These are phyloP conservation scores for Calypte anna DNA, from an alignment of 2,113 vertebrate species.

Conservation along the genomic window DNA sequence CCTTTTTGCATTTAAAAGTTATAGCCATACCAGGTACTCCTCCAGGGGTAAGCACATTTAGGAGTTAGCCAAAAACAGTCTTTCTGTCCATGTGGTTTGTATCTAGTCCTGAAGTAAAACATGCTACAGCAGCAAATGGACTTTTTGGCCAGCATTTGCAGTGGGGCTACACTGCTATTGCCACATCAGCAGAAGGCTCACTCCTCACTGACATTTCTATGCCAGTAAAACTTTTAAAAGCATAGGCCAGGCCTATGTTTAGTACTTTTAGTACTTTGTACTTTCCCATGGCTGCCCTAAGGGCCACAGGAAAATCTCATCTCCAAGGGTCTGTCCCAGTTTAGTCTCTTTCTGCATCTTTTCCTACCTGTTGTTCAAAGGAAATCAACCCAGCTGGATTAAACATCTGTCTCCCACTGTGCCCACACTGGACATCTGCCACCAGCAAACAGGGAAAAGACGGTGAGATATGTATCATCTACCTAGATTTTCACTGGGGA, in stretches of 20 bases:
- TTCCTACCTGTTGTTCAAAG: background rate
- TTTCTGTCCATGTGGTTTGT: background rate
- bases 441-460: background rate
- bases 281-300: background rate
- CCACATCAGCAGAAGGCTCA: background rate
- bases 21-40: background rate
- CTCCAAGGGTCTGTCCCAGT: background rate
- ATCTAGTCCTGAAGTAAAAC: background rate
- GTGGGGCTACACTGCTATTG: background rate
- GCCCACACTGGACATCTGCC: background rate
- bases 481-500: background rate
- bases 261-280: no score
- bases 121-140: background rate
- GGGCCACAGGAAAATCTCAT: background rate
- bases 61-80: background rate
- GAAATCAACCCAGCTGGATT: background rate
- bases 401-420: background rate
- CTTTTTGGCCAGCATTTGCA: background rate
- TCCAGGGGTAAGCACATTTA: background rate
- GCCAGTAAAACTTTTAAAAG: background rate
- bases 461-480: background rate
- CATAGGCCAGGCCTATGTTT: background rate
- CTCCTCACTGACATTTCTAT: background rate
- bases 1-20: background rate
- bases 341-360: background rate